phyloP scores from a whole-genome alignment of 2,113 vertebrate genomes.

The Patagioenas fasciata region DNA sequence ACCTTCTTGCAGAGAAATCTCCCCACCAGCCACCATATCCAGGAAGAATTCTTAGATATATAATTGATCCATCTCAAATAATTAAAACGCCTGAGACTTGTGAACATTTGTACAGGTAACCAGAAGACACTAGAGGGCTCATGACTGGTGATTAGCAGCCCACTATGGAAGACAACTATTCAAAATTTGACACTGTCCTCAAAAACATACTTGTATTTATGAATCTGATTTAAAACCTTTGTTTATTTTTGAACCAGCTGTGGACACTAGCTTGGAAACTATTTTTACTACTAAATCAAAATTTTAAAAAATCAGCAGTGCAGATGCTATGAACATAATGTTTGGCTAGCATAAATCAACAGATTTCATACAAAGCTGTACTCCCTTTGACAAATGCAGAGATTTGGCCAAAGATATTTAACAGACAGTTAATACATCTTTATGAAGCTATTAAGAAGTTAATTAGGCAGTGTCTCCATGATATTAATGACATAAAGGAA shows the following conservation, averaged over 20 bases:
- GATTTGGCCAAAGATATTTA: neutral
- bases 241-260: neutral
- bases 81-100: neutral
- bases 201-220: neutral
- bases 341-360: neutral
- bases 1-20: neutral
- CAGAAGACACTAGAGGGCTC: neutral
- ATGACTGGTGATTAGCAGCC: neutral
- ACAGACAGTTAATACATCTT: neutral
- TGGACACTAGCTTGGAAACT: neutral
- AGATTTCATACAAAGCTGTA: neutral
- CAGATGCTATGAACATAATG: neutral
- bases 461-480: neutral
- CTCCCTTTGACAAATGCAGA: neutral
- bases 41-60: neutral
- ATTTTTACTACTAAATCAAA: neutral
- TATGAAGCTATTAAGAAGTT: neutral
- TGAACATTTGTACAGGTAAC: neutral
- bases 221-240: neutral
- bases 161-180: neutral
- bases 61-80: neutral
- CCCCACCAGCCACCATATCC: neutral
- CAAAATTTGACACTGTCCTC: neutral
- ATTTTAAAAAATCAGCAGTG: neutral
- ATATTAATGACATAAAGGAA: neutral